Evolutionary conservation across 2,113 vertebrate genomes (phyloP), one percentile per base, ranked within the genome.

Genomic region (Hippopotamus amphibius): DNA sequence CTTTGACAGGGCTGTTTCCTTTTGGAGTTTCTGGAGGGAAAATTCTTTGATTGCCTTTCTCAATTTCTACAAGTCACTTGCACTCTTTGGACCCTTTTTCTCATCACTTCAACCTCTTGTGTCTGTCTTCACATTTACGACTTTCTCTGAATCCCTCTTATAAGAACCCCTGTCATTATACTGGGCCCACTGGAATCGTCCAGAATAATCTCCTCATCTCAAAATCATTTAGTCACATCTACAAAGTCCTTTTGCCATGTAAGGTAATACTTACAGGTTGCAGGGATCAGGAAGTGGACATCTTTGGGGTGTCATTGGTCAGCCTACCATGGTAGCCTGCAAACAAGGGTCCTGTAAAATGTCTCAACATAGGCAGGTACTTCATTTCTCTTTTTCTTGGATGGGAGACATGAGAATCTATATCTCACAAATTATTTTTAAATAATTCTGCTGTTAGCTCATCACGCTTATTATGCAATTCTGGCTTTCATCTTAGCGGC

Each of bases 401-500:
- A 28, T 74, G 68, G 11, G 63, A 83, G 12, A 7, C 2, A 16
- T 50, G 26, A 85, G 43, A 53, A 90, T 65, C 13, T 74, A 48
- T 11, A 79, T 33, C 43, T 7, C 16, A 6, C 4, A 86, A 93
- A 41, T 90, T 95, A 77, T 92, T 81, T 93, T 61, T 14, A 79
- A 86, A 95, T 81, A 77, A 77, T 21, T 53, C 46, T 77, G 46
- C 17, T 15, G 63, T 86, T 89, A 95, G 17, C 33, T 89, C 91
- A 94, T 90, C 37, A 37, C 37, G 16, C 26, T 88, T 88, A 90
- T 92, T 95, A 65, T 61, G 43, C 10, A 88, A 66, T 96, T 88
- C 30, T 88, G 30, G 5, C 48, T 96, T 89, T 86, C 72, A 86
- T 88, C 11, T 61, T 81, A 92, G 66, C 30, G 37, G 19, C 72